Base-by-base conservation (phyloP, 2,113 vertebrate species). In the Mionectes macconnelli region DNA sequence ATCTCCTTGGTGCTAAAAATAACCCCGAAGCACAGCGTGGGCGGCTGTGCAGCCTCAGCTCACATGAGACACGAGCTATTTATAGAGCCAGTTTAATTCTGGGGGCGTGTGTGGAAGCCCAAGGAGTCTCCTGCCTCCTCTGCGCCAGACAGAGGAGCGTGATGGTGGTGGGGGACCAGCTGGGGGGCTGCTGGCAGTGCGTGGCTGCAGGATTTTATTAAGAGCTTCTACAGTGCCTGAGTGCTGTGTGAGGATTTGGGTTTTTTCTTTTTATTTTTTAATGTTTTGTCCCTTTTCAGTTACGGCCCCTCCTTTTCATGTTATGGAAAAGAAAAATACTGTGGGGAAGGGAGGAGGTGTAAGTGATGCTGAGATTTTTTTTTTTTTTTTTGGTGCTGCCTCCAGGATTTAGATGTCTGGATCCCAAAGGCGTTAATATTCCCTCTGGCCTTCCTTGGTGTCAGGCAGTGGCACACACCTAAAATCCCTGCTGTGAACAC, bases 1-100 rank as follows among this genome's bases (percentile, higher is more conserved):
- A 45, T 95, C 75, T 52, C 47, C 2, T 67, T 25, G 83, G 6
- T 47, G 80, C 96, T 97, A 96, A 97, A 97, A 97, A 97, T 97
- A 97, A 78, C 33, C 37, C 14, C 72, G 44, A 88, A 77, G 81
- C 1, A 1, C 75, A 92, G 91, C 3, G 45, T 78, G 91, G 94
- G 85, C 1, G 49, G 35, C 72, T 70, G 62, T 52, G 80, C 53
- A 80, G 56, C 85, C 83, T 72, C 27, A 57, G 94, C 85, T 50
- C 8, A 6, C 87, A 74, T 1, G 30, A 94, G 91, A 35, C 39
- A 4, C 49, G 42, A 86, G 74, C 79, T 97, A 94, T 90, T 84
- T 40, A 86, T 87, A 94, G 92, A 91, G 27, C 44, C 68, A 5
- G 16, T 70, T 86, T 37, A 70, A 91, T 87, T 64, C 76, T 12